phyloP scores from a whole-genome alignment of 1,140 invertebrate genomes.

The Calliopsis andreniformis region DNA sequence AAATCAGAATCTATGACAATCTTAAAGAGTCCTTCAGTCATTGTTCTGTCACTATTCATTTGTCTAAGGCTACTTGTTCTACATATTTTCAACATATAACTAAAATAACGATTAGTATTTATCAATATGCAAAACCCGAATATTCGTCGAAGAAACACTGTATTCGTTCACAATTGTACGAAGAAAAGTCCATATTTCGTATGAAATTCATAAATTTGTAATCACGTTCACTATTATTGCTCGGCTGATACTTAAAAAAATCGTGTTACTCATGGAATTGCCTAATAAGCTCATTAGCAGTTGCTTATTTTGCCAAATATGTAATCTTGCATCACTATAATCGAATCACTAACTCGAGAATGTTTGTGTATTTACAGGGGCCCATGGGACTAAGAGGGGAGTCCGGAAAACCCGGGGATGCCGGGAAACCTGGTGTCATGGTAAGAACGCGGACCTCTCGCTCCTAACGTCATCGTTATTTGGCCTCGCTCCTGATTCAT shows the following conservation, averaged over 20 bases:
- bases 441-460: constrained; percentile 84
- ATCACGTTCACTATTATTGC: background rate
- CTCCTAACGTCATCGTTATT: constrained; percentile 79
- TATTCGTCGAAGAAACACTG: too few relatives aligned
- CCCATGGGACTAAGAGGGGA: constrained; percentile 94
- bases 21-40: too few relatives aligned
- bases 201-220: too few relatives aligned
- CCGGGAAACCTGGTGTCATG: constrained; percentile 89
- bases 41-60: too few relatives aligned
- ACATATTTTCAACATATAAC: too few relatives aligned
- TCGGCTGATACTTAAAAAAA: background rate
- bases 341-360: background rate
- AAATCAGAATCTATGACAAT: too few relatives aligned
- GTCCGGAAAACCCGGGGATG: constrained; percentile 87
- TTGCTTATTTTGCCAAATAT: background rate
- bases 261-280: background rate
- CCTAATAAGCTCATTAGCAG: background rate
- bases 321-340: too few relatives aligned
- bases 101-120: too few relatives aligned
- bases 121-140: too few relatives aligned
- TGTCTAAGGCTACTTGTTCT: too few relatives aligned
- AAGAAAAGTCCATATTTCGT: too few relatives aligned
- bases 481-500: constrained; percentile 73
- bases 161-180: too few relatives aligned
- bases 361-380: constrained; percentile 84